phyloP scores from a whole-genome alignment of 2,113 vertebrate species.

The Petrocephalus zakoni region DNA sequence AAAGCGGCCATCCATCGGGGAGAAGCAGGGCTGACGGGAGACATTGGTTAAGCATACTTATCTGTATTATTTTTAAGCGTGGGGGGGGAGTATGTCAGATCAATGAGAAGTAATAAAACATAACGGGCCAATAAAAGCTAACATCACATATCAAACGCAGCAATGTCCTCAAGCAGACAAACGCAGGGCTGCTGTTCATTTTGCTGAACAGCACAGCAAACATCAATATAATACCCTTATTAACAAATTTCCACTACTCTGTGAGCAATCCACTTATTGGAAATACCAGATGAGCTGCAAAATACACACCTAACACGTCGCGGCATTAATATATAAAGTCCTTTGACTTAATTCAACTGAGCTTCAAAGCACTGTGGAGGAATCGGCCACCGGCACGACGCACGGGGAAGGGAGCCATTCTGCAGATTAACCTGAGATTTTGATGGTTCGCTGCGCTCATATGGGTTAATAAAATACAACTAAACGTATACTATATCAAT shows the following conservation, averaged over 20 bases:
- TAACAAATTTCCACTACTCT: background rate
- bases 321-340: background rate
- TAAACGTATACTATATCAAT: background rate
- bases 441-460: background rate
- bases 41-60: background rate
- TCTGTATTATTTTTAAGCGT: background rate
- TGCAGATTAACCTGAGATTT: background rate
- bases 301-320: background rate
- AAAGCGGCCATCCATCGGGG: background rate
- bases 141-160: too few species aligned
- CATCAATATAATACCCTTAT: background rate
- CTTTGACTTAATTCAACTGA: background rate
- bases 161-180: too few species aligned
- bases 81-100: background rate
- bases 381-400: background rate
- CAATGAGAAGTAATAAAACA: background rate
- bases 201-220: background rate
- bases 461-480: background rate
- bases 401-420: background rate
- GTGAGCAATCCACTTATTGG: background rate
- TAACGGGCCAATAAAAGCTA: too few species aligned
- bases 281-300: background rate
- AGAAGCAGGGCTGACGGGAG: background rate
- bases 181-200: background rate
- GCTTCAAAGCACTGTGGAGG: background rate